Evolutionary conservation across 37 sponge, comb jelly and placozoan species (phyloP).

Genomic region (Lycopodina hypogea): DNA sequence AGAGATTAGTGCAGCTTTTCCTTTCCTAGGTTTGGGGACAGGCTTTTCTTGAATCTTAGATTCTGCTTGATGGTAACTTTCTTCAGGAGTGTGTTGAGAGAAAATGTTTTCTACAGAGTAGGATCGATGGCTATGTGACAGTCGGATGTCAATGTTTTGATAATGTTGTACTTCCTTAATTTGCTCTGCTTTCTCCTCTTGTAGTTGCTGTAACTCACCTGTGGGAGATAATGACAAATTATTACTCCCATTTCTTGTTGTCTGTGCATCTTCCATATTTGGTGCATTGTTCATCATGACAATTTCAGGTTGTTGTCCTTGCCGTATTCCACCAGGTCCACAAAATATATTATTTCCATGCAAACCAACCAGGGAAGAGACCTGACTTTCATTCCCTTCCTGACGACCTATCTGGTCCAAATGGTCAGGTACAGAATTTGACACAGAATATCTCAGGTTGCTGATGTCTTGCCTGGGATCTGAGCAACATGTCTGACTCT

Average conservation of each 20-base stretch:
- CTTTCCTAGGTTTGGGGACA: slow-evolving; percentile 21
- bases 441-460: background rate
- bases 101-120: background rate
- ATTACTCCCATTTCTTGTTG: background rate
- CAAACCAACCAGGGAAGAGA: too few species aligned
- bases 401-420: background rate
- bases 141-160: too few species aligned
- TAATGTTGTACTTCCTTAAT: background rate
- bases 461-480: background rate
- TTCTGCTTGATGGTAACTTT: background rate
- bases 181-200: background rate
- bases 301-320: too few species aligned
- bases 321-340: background rate
- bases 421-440: slow-evolving; percentile 1
- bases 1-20: background rate
- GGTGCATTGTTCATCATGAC: background rate
- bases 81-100: too few species aligned
- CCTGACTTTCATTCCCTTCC: too few species aligned
- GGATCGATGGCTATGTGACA: background rate
- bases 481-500: background rate
- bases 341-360: too few species aligned
- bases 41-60: background rate
- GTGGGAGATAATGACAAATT: too few species aligned
- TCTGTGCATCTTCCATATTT: background rate
- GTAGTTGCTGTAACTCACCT: too few species aligned